phyloP scores from a whole-genome alignment of 2,113 vertebrate genomes.

The Phrynocephalus versicolor region DNA sequence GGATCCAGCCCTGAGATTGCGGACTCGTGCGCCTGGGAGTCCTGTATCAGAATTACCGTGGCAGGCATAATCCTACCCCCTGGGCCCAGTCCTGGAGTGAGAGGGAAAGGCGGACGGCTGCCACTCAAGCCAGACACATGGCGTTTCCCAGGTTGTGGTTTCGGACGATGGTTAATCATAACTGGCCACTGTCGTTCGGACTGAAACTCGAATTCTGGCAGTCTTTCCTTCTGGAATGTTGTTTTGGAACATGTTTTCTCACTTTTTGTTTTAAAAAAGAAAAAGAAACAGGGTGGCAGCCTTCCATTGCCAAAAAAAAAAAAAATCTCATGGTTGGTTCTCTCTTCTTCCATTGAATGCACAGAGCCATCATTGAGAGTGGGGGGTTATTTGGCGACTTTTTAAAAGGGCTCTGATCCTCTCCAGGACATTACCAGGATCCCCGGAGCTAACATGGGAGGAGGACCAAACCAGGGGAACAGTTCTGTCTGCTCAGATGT shows the following conservation, averaged over 20 bases:
- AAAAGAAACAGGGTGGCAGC: neutral
- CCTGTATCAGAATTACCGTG: constrained; percentile 30
- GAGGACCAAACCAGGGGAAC: neutral
- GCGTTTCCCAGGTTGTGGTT: too few relatives aligned
- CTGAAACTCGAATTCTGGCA: too few relatives aligned
- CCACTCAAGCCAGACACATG: too few relatives aligned
- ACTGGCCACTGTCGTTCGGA: neutral
- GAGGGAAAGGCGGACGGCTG: neutral
- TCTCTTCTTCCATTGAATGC: too few relatives aligned
- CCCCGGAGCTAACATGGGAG: too few relatives aligned
- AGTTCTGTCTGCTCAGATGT: too few relatives aligned
- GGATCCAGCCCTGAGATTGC: constrained; percentile 24
- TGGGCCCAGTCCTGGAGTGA: constrained; percentile 21
- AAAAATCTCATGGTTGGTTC: too few relatives aligned
- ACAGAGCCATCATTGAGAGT: too few relatives aligned
- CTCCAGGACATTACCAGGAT: too few relatives aligned
- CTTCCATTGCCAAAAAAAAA: neutral
- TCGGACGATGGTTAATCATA: rapidly evolving
- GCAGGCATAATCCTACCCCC: neutral
- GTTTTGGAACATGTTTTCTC: neutral
- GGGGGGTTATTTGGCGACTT: too few relatives aligned
- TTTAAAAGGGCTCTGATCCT: neutral
- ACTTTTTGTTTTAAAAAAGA: neutral
- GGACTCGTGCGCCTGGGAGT: constrained; percentile 5
- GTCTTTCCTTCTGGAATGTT: neutral